Evolutionary conservation across 2,888 invertebrate species (phyloP).

Genomic region (Bellardia bayeri): DNA sequence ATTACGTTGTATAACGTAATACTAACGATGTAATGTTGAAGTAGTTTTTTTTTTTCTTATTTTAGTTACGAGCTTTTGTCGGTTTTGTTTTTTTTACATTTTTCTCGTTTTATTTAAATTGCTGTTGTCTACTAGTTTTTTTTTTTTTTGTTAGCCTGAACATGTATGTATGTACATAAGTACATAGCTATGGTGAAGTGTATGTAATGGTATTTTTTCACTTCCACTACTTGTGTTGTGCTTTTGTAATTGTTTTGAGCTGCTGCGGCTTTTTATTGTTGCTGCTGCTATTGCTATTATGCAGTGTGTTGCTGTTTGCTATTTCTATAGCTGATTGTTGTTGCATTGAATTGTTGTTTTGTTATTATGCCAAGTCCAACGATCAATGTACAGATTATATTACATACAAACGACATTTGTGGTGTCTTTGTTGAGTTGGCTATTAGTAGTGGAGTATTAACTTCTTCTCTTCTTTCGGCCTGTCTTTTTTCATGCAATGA

Average conservation of each 20-base stretch:
- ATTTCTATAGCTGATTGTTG: slow-evolving; percentile 33
- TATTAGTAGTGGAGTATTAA: slow-evolving; percentile 24
- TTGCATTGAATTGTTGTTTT: slow-evolving; percentile 67
- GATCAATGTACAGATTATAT: slow-evolving; percentile 75
- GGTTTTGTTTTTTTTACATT: background rate
- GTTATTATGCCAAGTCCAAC: slow-evolving; percentile 83
- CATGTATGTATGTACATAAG: too few relatives aligned
- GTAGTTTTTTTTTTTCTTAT: slow-evolving; percentile 26
- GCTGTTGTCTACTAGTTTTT: slow-evolving; percentile 42
- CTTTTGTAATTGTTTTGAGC: slow-evolving; percentile 41
- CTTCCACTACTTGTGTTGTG: slow-evolving; percentile 44
- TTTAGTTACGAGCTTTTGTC: slow-evolving; percentile 29
- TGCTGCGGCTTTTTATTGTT: slow-evolving; percentile 45
- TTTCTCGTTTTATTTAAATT: slow-evolving; percentile 34
- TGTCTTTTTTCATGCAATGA: background rate
- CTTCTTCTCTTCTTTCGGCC: background rate
- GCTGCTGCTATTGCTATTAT: background rate
- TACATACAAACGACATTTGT: slow-evolving; percentile 67
- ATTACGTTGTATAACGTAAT: slow-evolving; percentile 72
- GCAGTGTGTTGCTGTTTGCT: slow-evolving; percentile 4
- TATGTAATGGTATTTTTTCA: slow-evolving; percentile 35
- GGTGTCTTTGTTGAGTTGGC: slow-evolving; percentile 57
- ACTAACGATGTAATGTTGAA: slow-evolving; percentile 68
- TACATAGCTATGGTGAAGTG: background rate
- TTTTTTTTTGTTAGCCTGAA: slow-evolving; percentile 6